Conservation (phyloP, 2,797 vertebrate species). For the Aeoliscus strigatus region DNA sequence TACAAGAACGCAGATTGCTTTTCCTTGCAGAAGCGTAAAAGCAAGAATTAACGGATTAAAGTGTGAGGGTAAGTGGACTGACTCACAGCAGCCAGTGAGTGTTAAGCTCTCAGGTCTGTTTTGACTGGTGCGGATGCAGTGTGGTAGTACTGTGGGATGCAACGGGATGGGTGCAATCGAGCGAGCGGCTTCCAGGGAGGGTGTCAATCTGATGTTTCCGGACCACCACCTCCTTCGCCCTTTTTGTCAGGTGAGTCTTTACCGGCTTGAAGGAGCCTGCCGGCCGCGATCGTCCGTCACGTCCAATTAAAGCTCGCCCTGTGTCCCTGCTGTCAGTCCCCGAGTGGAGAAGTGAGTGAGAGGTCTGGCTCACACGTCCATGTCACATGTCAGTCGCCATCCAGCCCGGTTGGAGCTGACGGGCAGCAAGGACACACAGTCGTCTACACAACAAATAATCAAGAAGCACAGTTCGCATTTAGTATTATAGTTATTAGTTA, state of each 20-base stretch:
- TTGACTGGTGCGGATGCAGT: too few relatives aligned
- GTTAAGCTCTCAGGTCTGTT: too few relatives aligned
- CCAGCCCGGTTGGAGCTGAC: slow-evolving; percentile 11
- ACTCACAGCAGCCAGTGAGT: too few relatives aligned
- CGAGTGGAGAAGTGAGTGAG: slow-evolving; percentile 22
- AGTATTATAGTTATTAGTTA: too few relatives aligned
- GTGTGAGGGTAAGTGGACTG: slow-evolving; percentile 15
- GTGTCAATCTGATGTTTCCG: slow-evolving; percentile 33
- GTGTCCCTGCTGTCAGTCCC: slow-evolving; percentile 25
- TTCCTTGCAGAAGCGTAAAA: slow-evolving; percentile 24
- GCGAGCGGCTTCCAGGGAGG: slow-evolving; percentile 1
- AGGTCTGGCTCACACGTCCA: slow-evolving; percentile 11
- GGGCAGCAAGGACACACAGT: too few relatives aligned
- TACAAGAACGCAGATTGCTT: slow-evolving; percentile 40
- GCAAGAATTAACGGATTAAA: slow-evolving; percentile 43
- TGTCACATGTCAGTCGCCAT: slow-evolving; percentile 34
- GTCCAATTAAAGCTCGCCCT: slow-evolving; percentile 40
- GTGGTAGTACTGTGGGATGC: neutral
- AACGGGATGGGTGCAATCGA: slow-evolving; percentile 9
- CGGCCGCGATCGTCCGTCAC: slow-evolving; percentile 18
- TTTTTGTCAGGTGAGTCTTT: slow-evolving; percentile 44
- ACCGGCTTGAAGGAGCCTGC: slow-evolving; percentile 26
- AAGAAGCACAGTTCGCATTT: too few relatives aligned
- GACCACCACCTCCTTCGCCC: slow-evolving; percentile 6
- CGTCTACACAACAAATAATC: too few relatives aligned